A percentile compares a stretch with the other conserved stretches of the same genome.
phyloP scores from a whole-genome alignment of 2,797 vertebrate genomes.

The Lutjanus argentimaculatus region DNA sequence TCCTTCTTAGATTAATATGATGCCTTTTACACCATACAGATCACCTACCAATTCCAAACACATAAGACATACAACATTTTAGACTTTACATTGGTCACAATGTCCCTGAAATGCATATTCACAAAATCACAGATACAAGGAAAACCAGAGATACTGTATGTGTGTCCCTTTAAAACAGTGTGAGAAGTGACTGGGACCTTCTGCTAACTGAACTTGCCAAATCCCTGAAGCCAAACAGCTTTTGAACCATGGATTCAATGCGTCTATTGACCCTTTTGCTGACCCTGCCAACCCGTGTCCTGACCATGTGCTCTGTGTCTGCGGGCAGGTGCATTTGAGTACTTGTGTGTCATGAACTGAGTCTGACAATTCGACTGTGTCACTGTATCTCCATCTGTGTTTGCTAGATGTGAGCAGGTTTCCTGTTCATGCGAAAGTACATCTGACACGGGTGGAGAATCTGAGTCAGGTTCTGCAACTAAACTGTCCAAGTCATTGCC shows the following conservation, averaged over 20 bases:
- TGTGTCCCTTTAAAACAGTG: not conserved
- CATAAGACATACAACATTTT: not conserved
- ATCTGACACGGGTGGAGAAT: not conserved
- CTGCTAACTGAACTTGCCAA: not conserved
- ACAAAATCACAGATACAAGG: not conserved
- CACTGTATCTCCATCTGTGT: not conserved
- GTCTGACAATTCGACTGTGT: not conserved
- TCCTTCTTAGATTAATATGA: not conserved
- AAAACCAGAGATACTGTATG: not conserved
- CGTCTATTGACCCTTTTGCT: slow-evolving; percentile 17
- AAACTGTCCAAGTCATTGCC: not conserved
- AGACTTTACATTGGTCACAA: not conserved
- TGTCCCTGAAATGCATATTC: not conserved
- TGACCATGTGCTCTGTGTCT: not conserved
- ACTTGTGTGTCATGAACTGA: not conserved
- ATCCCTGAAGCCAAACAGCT: not conserved
- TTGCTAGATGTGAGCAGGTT: not conserved
- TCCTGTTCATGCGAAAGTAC: not conserved
- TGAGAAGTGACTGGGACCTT: not conserved
- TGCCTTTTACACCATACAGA: not conserved
- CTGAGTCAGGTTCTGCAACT: not conserved
- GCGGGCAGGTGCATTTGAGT: not conserved
- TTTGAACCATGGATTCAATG: slow-evolving; percentile 28
- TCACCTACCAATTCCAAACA: not conserved
- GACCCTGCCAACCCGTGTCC: slow-evolving; percentile 5